A percentile compares a stretch with the other conserved stretches of the same genome.
phyloP scores from a whole-genome alignment of 2,113 vertebrate genomes.

The Bubo scandiacus region DNA sequence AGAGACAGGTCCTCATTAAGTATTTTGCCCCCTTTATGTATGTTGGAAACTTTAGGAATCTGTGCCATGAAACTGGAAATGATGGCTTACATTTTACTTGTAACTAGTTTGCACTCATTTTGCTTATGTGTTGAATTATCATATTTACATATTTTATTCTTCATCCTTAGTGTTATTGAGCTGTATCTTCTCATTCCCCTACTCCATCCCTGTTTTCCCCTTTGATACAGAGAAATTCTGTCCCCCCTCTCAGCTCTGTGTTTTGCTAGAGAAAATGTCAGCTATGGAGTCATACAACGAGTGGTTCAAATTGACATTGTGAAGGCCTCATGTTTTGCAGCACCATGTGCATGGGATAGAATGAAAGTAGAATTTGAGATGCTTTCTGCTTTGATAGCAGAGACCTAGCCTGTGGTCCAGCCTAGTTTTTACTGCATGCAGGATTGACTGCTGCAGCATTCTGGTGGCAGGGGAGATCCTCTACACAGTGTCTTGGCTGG shows the following conservation, averaged over 20 bases:
- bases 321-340: background rate
- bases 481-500: rapidly evolving
- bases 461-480: background rate
- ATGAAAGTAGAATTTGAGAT: background rate
- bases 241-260: background rate
- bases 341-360: background rate
- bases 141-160: background rate
- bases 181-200: background rate
- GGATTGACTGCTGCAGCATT: background rate
- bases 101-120: background rate
- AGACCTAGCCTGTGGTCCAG: background rate
- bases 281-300: background rate
- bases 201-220: background rate
- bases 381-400: background rate
- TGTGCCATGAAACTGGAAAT: background rate
- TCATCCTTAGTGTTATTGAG: background rate
- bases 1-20: background rate
- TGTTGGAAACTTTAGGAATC: background rate
- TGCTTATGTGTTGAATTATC: background rate
- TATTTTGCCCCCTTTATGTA: background rate
- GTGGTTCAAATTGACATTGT: background rate
- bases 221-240: background rate
- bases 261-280: background rate
- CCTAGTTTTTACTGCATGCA: background rate
- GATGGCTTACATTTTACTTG: background rate